A percentile compares a stretch with the other conserved stretches of the same genome.
Evolutionary conservation across 2,888 invertebrate genomes (phyloP).

Genomic region (Lycia hirtaria): DNA sequence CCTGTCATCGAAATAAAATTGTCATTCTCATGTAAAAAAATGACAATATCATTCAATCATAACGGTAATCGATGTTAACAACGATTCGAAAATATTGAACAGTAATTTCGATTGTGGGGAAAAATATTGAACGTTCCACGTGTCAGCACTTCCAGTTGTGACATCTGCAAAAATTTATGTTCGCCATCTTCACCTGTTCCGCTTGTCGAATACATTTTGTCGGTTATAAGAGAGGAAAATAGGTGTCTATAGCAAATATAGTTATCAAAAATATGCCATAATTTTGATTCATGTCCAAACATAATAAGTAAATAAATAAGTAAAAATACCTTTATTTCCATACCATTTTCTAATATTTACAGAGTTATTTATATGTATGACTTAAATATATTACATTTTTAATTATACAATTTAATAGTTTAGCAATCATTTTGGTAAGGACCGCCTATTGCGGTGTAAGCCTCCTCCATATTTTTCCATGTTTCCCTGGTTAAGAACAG

Average conservation of each 20-base stretch:
- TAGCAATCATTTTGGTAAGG: no score
- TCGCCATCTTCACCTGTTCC: constrained; percentile 29
- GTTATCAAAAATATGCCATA: background rate
- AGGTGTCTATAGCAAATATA: constrained; percentile 3
- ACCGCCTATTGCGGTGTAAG: no score
- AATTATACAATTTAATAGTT: no score
- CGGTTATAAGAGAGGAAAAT: constrained; percentile 11
- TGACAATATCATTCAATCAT: constrained; percentile 52
- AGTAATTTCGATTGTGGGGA: constrained; percentile 33
- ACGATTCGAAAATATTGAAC: constrained; percentile 30
- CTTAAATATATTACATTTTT: no score
- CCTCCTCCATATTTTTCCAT: no score
- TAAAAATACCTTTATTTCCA: no score
- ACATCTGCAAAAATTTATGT: constrained; percentile 50
- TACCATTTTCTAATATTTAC: no score
- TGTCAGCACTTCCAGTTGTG: constrained; percentile 51
- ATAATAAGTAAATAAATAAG: no score
- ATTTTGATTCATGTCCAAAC: background rate
- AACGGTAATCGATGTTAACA: constrained; percentile 48
- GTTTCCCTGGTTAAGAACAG: no score
- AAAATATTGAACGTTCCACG: constrained; percentile 48
- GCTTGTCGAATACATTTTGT: constrained; percentile 14
- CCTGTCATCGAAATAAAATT: constrained; percentile 24
- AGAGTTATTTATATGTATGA: no score
- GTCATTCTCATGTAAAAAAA: constrained; percentile 35